These are phyloP conservation scores for Falco biarmicus DNA, from an alignment of 2,797 vertebrate species.

Conservation along the genomic window DNA sequence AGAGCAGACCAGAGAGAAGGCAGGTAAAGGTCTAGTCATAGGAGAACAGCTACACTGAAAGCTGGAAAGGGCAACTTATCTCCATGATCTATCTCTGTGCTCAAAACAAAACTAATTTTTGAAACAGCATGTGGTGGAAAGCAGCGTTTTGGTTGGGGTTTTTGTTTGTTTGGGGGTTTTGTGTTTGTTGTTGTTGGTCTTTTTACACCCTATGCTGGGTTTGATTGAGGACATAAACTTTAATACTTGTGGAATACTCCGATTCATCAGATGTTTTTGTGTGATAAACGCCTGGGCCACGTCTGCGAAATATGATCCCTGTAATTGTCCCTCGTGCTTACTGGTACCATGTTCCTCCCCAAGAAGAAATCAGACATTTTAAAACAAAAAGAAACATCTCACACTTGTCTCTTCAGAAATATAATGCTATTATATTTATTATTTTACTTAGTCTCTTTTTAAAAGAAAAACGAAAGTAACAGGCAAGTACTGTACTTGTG, in stretches of 20 bases:
- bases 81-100: fast-evolving
- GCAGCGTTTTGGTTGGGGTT: background rate
- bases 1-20: background rate
- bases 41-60: background rate
- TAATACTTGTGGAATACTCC: background rate
- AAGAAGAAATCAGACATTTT: background rate
- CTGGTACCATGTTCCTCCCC: background rate
- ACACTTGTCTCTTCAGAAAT: background rate
- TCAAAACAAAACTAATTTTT: background rate
- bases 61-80: background rate
- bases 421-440: background rate
- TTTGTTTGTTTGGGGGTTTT: no score
- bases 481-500: background rate
- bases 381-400: background rate
- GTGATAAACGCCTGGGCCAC: background rate
- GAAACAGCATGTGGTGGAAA: background rate
- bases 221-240: background rate
- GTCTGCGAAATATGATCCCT: background rate
- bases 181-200: no score
- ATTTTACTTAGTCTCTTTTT: background rate
- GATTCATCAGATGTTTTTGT: background rate
- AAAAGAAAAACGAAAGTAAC: background rate
- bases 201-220: background rate
- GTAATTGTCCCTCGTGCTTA: background rate
- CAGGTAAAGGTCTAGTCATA: background rate